phyloP scores from a whole-genome alignment of 1,140 invertebrate species.

The Penaeus japonicus region DNA sequence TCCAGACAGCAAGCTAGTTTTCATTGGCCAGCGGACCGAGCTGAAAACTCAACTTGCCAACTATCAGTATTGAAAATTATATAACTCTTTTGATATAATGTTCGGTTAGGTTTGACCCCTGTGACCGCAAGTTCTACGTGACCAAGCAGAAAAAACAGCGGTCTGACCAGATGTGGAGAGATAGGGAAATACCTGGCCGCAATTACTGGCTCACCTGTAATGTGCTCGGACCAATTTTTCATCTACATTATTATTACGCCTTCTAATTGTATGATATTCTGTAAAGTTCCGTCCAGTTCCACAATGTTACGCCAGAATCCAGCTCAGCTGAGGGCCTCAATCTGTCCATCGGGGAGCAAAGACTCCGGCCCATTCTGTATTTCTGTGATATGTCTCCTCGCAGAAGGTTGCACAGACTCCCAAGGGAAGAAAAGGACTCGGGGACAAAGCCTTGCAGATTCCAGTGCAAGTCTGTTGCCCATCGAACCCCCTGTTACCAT shows the following conservation, averaged over 20 bases:
- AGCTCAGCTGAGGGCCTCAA: neutral
- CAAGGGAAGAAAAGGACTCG: no score
- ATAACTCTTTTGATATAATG: conserved; percentile 30
- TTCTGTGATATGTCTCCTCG: no score
- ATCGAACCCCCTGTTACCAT: no score
- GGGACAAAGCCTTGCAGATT: no score
- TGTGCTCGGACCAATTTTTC: conserved; percentile 37
- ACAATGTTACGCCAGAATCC: conserved; percentile 10
- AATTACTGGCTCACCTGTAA: conserved; percentile 28
- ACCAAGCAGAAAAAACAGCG: conserved; percentile 3
- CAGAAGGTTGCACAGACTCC: no score
- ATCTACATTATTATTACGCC: conserved; percentile 28
- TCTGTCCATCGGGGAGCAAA: no score
- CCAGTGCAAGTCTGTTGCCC: no score
- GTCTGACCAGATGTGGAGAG: conserved; percentile 22
- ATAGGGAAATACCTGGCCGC: conserved; percentile 42
- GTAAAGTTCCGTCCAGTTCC: neutral
- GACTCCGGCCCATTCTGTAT: no score
- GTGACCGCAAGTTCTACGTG: conserved; percentile 31
- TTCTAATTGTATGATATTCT: conserved; percentile 21
- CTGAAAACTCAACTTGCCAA: neutral
- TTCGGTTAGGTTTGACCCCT: conserved; percentile 29
- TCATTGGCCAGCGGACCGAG: conserved; percentile 4
- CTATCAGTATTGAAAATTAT: conserved; percentile 49
- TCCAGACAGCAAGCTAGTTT: neutral